phyloP scores from a whole-genome alignment of 2,888 invertebrate species.

The Sarcophaga variegata region DNA sequence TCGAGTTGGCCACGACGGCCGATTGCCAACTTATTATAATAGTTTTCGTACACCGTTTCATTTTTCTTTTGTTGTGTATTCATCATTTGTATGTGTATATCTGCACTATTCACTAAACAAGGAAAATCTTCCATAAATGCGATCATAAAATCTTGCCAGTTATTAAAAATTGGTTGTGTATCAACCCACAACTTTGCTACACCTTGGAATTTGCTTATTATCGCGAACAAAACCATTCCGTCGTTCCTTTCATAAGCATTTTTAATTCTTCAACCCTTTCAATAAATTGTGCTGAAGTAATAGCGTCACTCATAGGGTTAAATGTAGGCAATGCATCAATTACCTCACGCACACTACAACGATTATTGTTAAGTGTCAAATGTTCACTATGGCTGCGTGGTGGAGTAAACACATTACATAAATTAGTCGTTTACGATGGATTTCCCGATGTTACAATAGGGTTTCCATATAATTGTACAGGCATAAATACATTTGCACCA shows the following conservation, averaged over 20 bases:
- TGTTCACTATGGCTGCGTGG: no score
- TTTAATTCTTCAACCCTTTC: slow-evolving; percentile 23
- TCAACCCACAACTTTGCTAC: no score
- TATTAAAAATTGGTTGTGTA: no score
- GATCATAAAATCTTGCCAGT: no score
- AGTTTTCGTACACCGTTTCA: slow-evolving; percentile 40
- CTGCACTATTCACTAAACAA: slow-evolving; percentile 39
- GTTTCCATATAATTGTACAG: no score
- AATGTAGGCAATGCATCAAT: not conserved
- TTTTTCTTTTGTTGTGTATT: slow-evolving; percentile 10
- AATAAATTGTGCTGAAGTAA: slow-evolving; percentile 57
- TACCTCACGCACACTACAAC: slow-evolving; percentile 51
- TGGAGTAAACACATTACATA: no score
- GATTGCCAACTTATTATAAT: slow-evolving; percentile 12
- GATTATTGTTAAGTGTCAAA: not conserved
- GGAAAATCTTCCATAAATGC: no score
- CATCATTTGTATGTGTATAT: slow-evolving; percentile 41
- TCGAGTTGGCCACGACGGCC: slow-evolving; percentile 54
- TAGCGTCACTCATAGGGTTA: slow-evolving; percentile 42
- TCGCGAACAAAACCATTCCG: no score
- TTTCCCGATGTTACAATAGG: no score
- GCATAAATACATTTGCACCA: not conserved
- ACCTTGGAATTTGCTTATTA: no score
- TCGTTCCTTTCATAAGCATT: slow-evolving; percentile 20
- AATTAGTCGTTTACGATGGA: no score